These are phyloP conservation scores for Drosophila fuyamai DNA, from an alignment of 1,140 invertebrate species.

Conservation along the genomic window DNA sequence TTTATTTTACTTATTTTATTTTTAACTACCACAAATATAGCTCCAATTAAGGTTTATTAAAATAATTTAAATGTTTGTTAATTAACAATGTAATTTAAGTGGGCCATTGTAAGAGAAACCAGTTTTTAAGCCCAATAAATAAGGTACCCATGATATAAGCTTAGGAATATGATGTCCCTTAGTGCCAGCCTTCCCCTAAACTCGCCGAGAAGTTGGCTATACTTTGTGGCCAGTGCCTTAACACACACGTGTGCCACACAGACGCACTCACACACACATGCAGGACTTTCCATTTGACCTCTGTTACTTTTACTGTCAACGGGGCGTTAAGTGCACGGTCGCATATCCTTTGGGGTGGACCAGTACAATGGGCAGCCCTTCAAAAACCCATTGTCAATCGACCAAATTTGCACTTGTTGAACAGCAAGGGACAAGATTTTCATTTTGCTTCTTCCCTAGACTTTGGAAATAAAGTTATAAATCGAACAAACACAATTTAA, in stretches of 20 bases:
- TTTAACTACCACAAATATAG: too few relatives aligned
- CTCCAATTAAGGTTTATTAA: too few relatives aligned
- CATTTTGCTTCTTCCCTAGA: too few relatives aligned
- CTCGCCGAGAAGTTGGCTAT: slow-evolving; percentile 10
- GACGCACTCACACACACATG: slow-evolving; percentile 2
- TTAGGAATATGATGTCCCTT: not conserved
- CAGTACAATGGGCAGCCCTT: not conserved
- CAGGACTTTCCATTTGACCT: slow-evolving; percentile 38
- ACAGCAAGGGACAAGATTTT: too few relatives aligned
- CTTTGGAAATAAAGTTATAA: too few relatives aligned
- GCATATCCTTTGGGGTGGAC: slow-evolving; percentile 28
- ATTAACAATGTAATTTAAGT: too few relatives aligned
- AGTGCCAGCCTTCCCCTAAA: not conserved
- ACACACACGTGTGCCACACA: slow-evolving; percentile 29
- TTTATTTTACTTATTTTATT: too few relatives aligned
- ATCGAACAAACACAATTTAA: too few relatives aligned
- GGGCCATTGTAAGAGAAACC: too few relatives aligned
- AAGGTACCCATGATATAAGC: too few relatives aligned
- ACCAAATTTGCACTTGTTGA: not conserved
- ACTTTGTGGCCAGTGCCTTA: slow-evolving; percentile 34
- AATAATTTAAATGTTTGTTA: too few relatives aligned
- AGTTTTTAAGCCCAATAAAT: too few relatives aligned
- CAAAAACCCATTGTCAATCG: not conserved
- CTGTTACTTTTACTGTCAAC: slow-evolving; percentile 54
- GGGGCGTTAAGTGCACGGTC: slow-evolving; percentile 38